Evolutionary conservation across 2,888 invertebrate genomes (phyloP).

Genomic region (Spatulosminthurus flaviceps): DNA sequence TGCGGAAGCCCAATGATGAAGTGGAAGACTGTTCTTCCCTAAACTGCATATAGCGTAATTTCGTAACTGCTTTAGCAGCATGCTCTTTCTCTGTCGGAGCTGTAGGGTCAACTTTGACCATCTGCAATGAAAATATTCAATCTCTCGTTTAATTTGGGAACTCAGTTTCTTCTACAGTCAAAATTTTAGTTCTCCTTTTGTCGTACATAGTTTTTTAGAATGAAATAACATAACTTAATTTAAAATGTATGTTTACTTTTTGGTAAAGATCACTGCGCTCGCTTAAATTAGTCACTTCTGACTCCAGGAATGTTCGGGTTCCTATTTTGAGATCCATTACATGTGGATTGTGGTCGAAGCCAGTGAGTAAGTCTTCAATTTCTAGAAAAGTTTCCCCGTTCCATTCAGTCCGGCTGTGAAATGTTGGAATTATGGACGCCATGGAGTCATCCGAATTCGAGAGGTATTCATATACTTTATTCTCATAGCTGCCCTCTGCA

Average conservation of each 20-base stretch:
- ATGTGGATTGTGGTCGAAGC: conserved; percentile 51
- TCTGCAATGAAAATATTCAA: conserved; percentile 67
- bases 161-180: no score
- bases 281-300: conserved; percentile 88
- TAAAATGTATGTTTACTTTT: no score
- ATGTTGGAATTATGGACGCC: conserved; percentile 76
- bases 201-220: no score
- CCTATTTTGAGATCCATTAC: conserved; percentile 99
- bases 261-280: conserved; percentile 89
- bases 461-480: conserved; percentile 76
- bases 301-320: conserved; percentile 92
- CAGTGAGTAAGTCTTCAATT: conserved; percentile 81
- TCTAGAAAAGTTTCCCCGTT: conserved; percentile 88
- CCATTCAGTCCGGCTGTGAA: conserved; percentile 83
- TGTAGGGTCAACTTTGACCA: conserved; percentile 87
- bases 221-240: no score
- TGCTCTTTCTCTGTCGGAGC: conserved; percentile 89
- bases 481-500: conserved; percentile 66
- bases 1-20: conserved; percentile 90
- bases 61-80: conserved; percentile 84
- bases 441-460: conserved; percentile 66
- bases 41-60: conserved; percentile 96
- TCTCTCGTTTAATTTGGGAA: no score
- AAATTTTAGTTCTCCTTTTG: no score
- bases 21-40: conserved; percentile 93